Conservation (phyloP, 2,113 vertebrate species). For the Pelobates fuscus region DNA sequence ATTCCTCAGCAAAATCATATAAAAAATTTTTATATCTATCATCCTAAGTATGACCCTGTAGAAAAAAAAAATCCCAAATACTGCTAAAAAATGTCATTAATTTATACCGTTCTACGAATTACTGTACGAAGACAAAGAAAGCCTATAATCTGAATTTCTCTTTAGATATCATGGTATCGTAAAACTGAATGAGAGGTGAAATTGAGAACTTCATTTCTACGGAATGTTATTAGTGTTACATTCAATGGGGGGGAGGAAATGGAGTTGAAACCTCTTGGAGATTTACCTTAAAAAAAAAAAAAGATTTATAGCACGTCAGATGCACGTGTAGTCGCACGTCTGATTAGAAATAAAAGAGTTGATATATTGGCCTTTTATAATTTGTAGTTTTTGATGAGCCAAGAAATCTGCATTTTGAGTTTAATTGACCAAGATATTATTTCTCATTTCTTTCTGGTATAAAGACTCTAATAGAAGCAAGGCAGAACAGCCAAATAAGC, state of each 20-base stretch:
- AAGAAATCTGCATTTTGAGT: slow-evolving; percentile 52
- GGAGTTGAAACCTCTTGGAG: slow-evolving; percentile 44
- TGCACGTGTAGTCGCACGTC: slow-evolving; percentile 51
- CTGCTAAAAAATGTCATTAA: slow-evolving; percentile 61
- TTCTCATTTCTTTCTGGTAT: slow-evolving; percentile 48
- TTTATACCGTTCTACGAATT: slow-evolving; percentile 62
- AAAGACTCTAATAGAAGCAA: slow-evolving; percentile 46
- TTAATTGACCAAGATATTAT: slow-evolving; percentile 53
- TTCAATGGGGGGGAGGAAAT: slow-evolving; percentile 57
- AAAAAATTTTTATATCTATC: slow-evolving; percentile 62
- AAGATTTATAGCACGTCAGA: slow-evolving; percentile 52
- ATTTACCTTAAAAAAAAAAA: slow-evolving; percentile 58
- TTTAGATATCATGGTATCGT: slow-evolving; percentile 52
- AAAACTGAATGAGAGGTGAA: slow-evolving; percentile 64
- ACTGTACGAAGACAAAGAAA: slow-evolving; percentile 64
- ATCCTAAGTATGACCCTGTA: slow-evolving; percentile 55
- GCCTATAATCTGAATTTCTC: slow-evolving; percentile 66
- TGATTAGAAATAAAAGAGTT: slow-evolving; percentile 49
- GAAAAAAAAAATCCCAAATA: slow-evolving; percentile 66
- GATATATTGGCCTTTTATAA: slow-evolving; percentile 45
- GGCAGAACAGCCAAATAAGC: slow-evolving; percentile 50
- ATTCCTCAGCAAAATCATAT: slow-evolving; percentile 66
- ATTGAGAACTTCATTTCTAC: slow-evolving; percentile 62
- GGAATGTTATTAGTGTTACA: slow-evolving; percentile 57
- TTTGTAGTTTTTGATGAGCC: slow-evolving; percentile 51